Evolutionary conservation across 2,888 invertebrate genomes (phyloP).

Genomic region (Molanna angustata): DNA sequence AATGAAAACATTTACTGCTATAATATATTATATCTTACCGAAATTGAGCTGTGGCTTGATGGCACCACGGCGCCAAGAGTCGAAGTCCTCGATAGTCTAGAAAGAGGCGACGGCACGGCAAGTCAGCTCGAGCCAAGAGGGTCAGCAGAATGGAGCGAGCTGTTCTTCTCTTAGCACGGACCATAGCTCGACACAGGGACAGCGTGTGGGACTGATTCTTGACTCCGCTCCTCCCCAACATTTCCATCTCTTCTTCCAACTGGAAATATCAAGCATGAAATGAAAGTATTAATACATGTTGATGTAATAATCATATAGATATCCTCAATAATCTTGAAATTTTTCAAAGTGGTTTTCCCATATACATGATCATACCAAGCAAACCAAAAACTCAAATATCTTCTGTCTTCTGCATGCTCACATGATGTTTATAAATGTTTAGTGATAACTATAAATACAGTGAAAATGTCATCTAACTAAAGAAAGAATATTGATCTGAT

Average conservation of each 20-base stretch:
- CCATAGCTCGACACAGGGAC: conserved; percentile 86
- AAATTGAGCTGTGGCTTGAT: conserved; percentile 60
- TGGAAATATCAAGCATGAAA: too few species aligned
- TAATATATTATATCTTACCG: conserved; percentile 39
- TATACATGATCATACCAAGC: too few species aligned
- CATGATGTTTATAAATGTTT: too few species aligned
- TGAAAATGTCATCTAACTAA: too few species aligned
- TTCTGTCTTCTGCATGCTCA: too few species aligned
- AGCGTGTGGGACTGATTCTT: conserved; percentile 89
- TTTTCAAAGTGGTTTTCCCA: too few species aligned
- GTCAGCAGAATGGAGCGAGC: conserved; percentile 74
- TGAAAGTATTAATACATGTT: too few species aligned
- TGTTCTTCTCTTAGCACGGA: conserved; percentile 80
- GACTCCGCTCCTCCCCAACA: conserved; percentile 72
- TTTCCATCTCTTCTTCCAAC: conserved; percentile 87
- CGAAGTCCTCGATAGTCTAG: conserved; percentile 91
- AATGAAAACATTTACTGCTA: neutral
- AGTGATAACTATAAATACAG: too few species aligned
- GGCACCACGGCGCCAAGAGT: conserved; percentile 91
- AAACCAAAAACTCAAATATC: too few species aligned
- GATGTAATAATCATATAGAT: too few species aligned
- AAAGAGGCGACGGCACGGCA: conserved; percentile 82
- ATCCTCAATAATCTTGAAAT: too few species aligned
- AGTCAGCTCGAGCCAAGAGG: conserved; percentile 74
- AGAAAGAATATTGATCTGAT: too few species aligned